Base-by-base conservation (phyloP, 2,113 vertebrate species). In the Trichechus manatus region DNA sequence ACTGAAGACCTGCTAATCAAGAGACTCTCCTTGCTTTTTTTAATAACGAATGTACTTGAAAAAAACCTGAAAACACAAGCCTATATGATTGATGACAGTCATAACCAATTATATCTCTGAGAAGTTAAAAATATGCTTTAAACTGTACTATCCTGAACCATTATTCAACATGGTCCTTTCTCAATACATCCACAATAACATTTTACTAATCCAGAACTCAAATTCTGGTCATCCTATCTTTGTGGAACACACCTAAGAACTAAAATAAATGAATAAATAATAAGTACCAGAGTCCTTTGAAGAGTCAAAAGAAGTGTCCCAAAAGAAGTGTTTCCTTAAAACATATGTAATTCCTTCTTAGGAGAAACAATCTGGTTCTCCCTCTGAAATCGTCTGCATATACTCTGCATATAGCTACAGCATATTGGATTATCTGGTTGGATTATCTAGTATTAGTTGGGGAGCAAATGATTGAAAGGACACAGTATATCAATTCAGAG, bases 21-120 rank as follows among this genome's bases (percentile, higher is more conserved):
- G 17, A 68, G 25, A 63, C 0, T 1, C 20, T 75, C 19, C 7
- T 75, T 68, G 61, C 74, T 33, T 77, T 80, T 53, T 33, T 39
- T 63, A 72, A 1, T 2, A 56, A 39, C 15, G 87, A 64, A 77
- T 47, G 0, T 59, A 87, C 27, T 79, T 15, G 78, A 83, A 89
- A 72, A 50, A 27, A 20, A 64, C 39, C 39, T 20, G 5, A 81
- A 79, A n/a, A 89, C 3, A 82, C 75, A 90, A 11, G 77, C 70
- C 44, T 64, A 59, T 61, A 83, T 94, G 64, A 89, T 29, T 50
- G 68, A 96, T 86, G 42, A 93, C 96, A 97, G 89, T 19, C 27
- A 95, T 19, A 33, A 23, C 1, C 56, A 3, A 74, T 61, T 13
- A 33, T 87, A 59, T 77, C 20, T 80, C 47, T 75, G 47, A 81